Conservation (phyloP, 2,888 invertebrate species). For the Chloroclysta siterata region DNA sequence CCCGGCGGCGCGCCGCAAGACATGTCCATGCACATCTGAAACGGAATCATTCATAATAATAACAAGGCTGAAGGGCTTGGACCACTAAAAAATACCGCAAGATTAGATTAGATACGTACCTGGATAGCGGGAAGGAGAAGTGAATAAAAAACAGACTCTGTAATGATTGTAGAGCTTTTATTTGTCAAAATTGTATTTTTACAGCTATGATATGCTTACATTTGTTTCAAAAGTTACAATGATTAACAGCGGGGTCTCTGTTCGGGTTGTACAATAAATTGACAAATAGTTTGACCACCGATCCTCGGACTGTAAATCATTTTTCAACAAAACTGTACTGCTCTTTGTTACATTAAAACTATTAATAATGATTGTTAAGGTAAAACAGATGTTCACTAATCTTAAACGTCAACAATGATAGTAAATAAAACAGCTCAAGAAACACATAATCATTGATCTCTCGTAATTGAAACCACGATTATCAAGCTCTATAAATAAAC, state of each 20-base stretch:
- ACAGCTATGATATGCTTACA: conserved; percentile 97
- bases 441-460: conserved; percentile 61
- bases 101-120: conserved; percentile 28
- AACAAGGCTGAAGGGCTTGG: neutral
- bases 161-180: conserved; percentile 89
- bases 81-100: neutral
- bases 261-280: conserved; percentile 71
- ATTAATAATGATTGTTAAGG: conserved; percentile 78
- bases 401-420: conserved; percentile 84
- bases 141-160: conserved; percentile 66
- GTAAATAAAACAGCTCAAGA: conserved; percentile 82
- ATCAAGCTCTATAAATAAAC: conserved; percentile 79
- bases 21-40: conserved; percentile 82
- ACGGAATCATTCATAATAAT: conserved; percentile 27
- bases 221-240: conserved; percentile 88
- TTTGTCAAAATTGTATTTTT: conserved; percentile 93
- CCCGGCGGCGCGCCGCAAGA: conserved; percentile 64
- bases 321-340: conserved; percentile 76
- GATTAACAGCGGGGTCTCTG: conserved; percentile 84
- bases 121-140: conserved; percentile 21
- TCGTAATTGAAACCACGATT: conserved; percentile 64
- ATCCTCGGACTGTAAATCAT: conserved; percentile 70
- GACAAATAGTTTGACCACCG: conserved; percentile 77
- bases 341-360: conserved; percentile 79
- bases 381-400: conserved; percentile 82